Evolutionary conservation across 2,888 invertebrate species (phyloP), one percentile per base, ranked within the genome.

Genomic region (Apamea anceps): DNA sequence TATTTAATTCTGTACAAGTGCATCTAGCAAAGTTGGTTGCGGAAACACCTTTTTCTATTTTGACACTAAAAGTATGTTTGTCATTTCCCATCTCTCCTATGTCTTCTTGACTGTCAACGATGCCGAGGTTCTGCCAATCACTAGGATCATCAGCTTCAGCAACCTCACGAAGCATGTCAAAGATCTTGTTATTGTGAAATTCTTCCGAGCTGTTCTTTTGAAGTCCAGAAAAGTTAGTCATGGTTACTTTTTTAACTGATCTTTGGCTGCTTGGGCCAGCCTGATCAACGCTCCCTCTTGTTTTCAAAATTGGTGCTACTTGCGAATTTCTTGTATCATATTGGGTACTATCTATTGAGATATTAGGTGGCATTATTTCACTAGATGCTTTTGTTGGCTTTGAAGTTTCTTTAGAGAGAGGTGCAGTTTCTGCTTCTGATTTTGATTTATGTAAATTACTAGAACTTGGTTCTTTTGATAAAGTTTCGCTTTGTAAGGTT

Each of bases 61-160:
- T 92, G 15, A 96, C 87, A 77, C 87, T 88, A 75, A 95, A 93
- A 12, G 90, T 88, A 79, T 88, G 88, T 80, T 85, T 91, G 12
- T 91, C 90, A 66, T 87, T 85, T 51, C 82, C 83, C 32, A 91
- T 88, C 57, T 78, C 72, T 57, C 88, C 85, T 21, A 90, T 48
- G 78, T 91, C 85, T 84, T 96, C 95, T 85, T 91, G 88, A 88
- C 96, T 96, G 68, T 96, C 96, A 51, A 92, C 76, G 25, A 95
- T 87, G 21, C 95, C 95, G 0, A 97, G 91, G 67, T 91, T 85
- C 85, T 94, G 92, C 96, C 96, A 97, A 79, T 96, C 96, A 51
- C 72, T 88, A 18, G 92, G 72, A 74, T 85, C 88, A 81, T 91
- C 90, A 48, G 96, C 96, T 91, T 96, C 95, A 65, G 93, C 90